Evolutionary conservation across 2,113 vertebrate species (phyloP), one percentile per base, ranked within the genome.

Genomic region (Emydura subglobosa): DNA sequence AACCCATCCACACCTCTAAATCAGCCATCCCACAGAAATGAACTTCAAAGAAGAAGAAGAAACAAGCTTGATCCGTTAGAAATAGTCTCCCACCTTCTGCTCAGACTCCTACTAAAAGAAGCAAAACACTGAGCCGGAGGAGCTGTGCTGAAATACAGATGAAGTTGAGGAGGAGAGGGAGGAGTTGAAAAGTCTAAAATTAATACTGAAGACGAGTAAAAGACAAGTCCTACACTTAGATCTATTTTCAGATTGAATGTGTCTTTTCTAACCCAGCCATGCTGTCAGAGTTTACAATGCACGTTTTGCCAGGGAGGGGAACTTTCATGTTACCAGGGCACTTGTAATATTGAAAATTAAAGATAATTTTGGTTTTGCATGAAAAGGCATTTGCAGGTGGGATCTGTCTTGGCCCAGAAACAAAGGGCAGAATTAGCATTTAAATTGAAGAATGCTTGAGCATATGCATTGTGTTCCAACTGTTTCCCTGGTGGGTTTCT

Each of bases 1-100:
- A 97, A 85, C 81, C 94, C 89, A 90, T 97, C 96, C 96, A 93
- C 97, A 96, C 96, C 96, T 97, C 87, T 79, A 97, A 97, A 93
- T 91, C 96, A 83, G 82, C 91, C 96, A 59, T 47, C 97, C 96
- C 93, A 94, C 97, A 94, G 94, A 82, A 92, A 85, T 94, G 91
- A 93, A 27, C 92, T 95, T 95, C 95, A 95, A 91, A 95, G 96
- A n/a, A 51, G 61, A 50, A 50, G 51, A 72, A 72, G 65, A 94
- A 94, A 89, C 94, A 95, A 94, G 93, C 83, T 2, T 83, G 79
- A 83, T 96, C 95, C 92, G 93, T 94, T 94, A 47, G 96, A 97
- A 96, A 97, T 96, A 96, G 94, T 94, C 95, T 97, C 96, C 95
- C 93, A 95, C 96, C 92, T 97, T 96, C 80, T 94, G 93, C 87